Base-by-base conservation (phyloP, 2,113 vertebrate species). In the Oostethus manadensis region DNA sequence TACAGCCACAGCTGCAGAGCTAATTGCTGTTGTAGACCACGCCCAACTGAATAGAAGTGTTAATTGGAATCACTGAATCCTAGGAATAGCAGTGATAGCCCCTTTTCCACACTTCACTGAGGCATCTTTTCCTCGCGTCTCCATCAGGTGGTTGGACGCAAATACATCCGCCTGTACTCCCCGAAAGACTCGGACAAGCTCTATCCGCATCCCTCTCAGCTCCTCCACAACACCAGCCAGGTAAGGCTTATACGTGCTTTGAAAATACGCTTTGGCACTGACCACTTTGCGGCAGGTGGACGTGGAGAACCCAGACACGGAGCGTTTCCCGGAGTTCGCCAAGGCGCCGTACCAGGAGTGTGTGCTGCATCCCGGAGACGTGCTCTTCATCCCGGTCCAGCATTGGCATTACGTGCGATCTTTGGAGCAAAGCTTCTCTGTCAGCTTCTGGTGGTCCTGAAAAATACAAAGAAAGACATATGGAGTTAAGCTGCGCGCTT, bases 371-470 rank as follows among this genome's bases (percentile, higher is more conserved):
- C 93, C 97, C 0, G 93, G 95, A n/a, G 93, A 99, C 15, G 83
- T 95, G 59, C 90, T 99, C 9, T 99, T 95, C 73, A 98, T 98
- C 70, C 97, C 97, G 0, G 88, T 88, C 6, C 88, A 78, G 40
- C 87, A 96, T 15, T 99, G 97, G 97, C 96, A 99, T 64, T 98
- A 98, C 0, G 90, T 98, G 47, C 90, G 92, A 17, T 92, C 96
- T 0, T 79, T 99, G 21, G 92, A 98, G 62, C 85, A 92, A 70
- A 99, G 97, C 84, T 99, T 98, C 73, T 98, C 97, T 0, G 92
- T 99, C 82, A 98, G 95, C 74, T 99, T 95, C 86, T 99, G 96
- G 97, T 99, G 96, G 97, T 93, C 93, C 0, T 99, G 91, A 90
- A 51, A 42, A 57, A 44, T 9, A 21, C 0, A 23, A 29, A 58